Base-by-base conservation (phyloP, 2,888 invertebrate genomes). In the Aspidiotus rigidus region DNA sequence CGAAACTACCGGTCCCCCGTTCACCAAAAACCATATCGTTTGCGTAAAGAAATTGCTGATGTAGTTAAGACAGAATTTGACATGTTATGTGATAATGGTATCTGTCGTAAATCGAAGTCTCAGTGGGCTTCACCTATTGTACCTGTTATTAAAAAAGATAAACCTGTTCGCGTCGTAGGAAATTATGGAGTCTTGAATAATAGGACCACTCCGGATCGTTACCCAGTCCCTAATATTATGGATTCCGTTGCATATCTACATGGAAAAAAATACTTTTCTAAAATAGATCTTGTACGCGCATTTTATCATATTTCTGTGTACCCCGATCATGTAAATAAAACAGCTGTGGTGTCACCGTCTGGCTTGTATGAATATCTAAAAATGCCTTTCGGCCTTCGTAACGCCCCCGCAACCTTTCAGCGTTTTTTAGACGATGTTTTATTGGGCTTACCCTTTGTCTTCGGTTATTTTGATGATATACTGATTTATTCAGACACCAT, bases 181-280 rank as follows among this genome's bases (percentile, higher is more conserved):
- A 44, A 61, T 17, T 61, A 61, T 11, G 44, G 61, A 39, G 7
- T 13, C 10, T 42, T 61, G 16, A 61, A 61, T 42, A 42, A 15
- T 41, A 15, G 13, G 6, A 61, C 61, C 7, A 7, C 44, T 42
- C 61, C 61, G 8, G 61, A 61, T 61, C n/a, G 61, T 9, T 61
- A 61, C 44, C 61, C 61, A 8, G 6, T 42, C 3, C 41, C 10
- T 6, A n/a, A 61, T 41, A 42, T 61, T 15, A 8, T 17, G 10
- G 61, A 61, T n/a, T 61, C 42, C 7, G 17, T 17, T 13, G 28
- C 17, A 13, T 7, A 16, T 16, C 39, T 59, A 59, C 13, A 13
- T 16, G 17, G 17, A 7, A 59, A 16, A 16, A 7, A 8, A 16
- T 9, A 9, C 10, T 59, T 59, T 59, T 16, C 16, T 16, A 59